phyloP scores from a whole-genome alignment of 2,113 vertebrate genomes.

The Steatornis caripensis region DNA sequence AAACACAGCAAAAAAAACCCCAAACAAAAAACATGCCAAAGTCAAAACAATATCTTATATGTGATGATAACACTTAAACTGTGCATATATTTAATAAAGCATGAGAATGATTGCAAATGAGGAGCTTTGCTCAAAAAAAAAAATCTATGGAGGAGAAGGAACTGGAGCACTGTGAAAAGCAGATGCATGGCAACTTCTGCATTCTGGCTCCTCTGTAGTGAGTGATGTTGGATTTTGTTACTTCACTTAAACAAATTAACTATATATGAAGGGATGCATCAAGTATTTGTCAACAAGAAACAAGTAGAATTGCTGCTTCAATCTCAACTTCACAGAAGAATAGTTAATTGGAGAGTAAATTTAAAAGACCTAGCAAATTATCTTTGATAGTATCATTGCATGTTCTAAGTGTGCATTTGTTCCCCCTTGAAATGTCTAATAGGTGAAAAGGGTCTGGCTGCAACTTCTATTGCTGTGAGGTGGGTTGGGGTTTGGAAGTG shows the following conservation, averaged over 20 bases:
- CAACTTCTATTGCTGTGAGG: neutral
- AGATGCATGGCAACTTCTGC: neutral
- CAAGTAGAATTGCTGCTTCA: neutral
- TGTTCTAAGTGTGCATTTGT: neutral
- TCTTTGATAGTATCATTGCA: neutral
- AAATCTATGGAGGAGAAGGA: neutral
- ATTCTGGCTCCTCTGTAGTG: neutral
- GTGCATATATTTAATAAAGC: neutral
- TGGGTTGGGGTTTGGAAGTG: neutral
- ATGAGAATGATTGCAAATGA: neutral
- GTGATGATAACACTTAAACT: neutral
- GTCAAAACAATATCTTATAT: neutral
- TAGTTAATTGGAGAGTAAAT: neutral
- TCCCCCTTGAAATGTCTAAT: neutral
- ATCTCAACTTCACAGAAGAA: neutral
- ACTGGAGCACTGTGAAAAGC: neutral
- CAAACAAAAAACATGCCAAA: neutral
- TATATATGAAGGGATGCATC: neutral
- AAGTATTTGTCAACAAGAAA: neutral
- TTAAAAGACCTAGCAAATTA: neutral
- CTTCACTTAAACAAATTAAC: neutral
- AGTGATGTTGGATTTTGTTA: neutral
- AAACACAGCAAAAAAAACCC: fast-evolving
- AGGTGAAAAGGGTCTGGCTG: neutral
- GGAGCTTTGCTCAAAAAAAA: neutral